These are phyloP conservation scores for Ptychoptera albimana DNA, from an alignment of 2,888 invertebrate species.

Conservation along the genomic window DNA sequence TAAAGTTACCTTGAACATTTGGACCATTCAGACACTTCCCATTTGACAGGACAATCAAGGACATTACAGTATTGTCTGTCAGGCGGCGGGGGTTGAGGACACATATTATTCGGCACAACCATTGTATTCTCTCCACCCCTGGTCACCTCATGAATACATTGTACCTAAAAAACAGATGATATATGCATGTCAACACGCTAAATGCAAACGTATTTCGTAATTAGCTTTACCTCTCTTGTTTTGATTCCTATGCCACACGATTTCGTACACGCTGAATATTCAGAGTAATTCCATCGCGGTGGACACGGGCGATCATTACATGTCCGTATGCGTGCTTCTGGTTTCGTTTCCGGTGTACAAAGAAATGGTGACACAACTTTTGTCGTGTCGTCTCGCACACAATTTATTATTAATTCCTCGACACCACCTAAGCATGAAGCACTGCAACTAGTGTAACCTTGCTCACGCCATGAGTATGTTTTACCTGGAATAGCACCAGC, in stretches of 20 bases:
- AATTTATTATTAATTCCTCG: conserved; percentile 76
- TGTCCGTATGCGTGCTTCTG: conserved; percentile 72
- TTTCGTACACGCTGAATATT: conserved; percentile 78
- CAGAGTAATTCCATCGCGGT: conserved; percentile 84
- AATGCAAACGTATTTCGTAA: too few species aligned
- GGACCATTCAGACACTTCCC: conserved; percentile 79
- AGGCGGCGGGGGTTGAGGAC: conserved; percentile 78
- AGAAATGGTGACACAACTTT: conserved; percentile 76
- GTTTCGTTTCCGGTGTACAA: conserved; percentile 74
- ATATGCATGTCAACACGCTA: too few species aligned
- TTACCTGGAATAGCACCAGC: conserved; percentile 60
- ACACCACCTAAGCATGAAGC: conserved; percentile 84
- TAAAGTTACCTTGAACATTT: conserved; percentile 56
- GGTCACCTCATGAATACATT: conserved; percentile 47
- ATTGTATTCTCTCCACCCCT: conserved; percentile 78
- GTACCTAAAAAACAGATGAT: conserved; percentile 12
- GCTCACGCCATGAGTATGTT: conserved; percentile 77
- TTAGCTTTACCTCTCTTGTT: conserved; percentile 60
- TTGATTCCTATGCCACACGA: conserved; percentile 90
- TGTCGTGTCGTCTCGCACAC: conserved; percentile 72
- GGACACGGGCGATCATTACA: conserved; percentile 95
- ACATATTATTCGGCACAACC: conserved; percentile 80
- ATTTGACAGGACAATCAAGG: conserved; percentile 79
- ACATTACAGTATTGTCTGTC: conserved; percentile 86
- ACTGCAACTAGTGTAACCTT: conserved; percentile 85